These are phyloP conservation scores for Rhinichthys osculus DNA, from an alignment of 2,797 vertebrate genomes.

Conservation along the genomic window DNA sequence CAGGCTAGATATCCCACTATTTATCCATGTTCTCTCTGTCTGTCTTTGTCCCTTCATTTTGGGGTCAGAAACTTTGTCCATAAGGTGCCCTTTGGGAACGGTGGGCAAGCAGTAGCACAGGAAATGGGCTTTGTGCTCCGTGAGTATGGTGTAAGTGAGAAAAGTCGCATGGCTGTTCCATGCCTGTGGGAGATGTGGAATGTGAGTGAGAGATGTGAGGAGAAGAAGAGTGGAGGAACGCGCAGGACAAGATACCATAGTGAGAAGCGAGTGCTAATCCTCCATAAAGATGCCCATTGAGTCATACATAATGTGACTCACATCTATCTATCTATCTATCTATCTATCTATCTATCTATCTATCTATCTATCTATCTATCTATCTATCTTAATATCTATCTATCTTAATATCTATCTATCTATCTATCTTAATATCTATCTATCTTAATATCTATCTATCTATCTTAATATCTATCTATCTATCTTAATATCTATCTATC, in stretches of 20 bases:
- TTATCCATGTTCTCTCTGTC: not conserved
- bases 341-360: too few relatives aligned
- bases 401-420: too few relatives aligned
- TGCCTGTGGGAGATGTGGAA: slow-evolving; percentile 61
- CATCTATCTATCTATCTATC: too few relatives aligned
- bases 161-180: slow-evolving; percentile 67
- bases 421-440: too few relatives aligned
- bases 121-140: slow-evolving; percentile 48
- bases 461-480: too few relatives aligned
- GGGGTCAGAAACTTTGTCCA: slow-evolving; percentile 39
- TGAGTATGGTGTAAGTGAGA: slow-evolving; percentile 68
- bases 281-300: slow-evolving; percentile 76
- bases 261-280: slow-evolving; percentile 66
- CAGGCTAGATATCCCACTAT: not conserved
- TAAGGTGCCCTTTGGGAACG: slow-evolving; percentile 19
- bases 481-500: too few relatives aligned
- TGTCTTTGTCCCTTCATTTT: slow-evolving; percentile 25
- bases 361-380: too few relatives aligned
- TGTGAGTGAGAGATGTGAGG: slow-evolving; percentile 60
- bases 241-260: slow-evolving; percentile 45
- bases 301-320: slow-evolving; percentile 50
- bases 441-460: too few relatives aligned
- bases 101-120: slow-evolving; percentile 37
- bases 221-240: slow-evolving; percentile 45
- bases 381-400: too few relatives aligned